Evolutionary conservation across 1,140 invertebrate species (phyloP).

Genomic region (Diploscapter pachys): DNA sequence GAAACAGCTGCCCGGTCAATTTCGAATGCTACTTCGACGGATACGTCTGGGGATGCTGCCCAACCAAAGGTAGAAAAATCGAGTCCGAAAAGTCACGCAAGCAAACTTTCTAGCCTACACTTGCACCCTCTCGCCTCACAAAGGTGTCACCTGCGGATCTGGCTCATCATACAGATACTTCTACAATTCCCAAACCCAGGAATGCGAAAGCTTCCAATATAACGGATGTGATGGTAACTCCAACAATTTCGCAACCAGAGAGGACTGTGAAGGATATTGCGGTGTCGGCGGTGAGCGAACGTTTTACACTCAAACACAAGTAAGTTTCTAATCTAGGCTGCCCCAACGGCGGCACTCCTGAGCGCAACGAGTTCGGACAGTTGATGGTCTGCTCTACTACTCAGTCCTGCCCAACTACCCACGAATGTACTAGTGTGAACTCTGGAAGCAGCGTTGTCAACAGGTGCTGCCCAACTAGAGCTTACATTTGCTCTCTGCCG

Average conservation of each 20-base stretch:
- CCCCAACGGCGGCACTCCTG: constrained; percentile 57
- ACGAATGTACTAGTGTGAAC: constrained; percentile 56
- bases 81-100: too few relatives aligned
- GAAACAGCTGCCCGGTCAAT: constrained; percentile 55
- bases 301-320: too few relatives aligned
- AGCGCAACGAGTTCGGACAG: constrained; percentile 57
- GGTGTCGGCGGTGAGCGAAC: too few relatives aligned
- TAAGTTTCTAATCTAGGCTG: constrained; percentile 37
- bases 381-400: constrained; percentile 54
- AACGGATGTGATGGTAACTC: constrained; percentile 57
- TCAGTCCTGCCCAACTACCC: constrained; percentile 49
- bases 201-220: constrained; percentile 56
- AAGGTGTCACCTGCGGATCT: constrained; percentile 56
- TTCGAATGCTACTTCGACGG: constrained; percentile 58
- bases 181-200: constrained; percentile 58
- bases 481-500: constrained; percentile 57
- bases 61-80: constrained; percentile 40
- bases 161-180: constrained; percentile 57
- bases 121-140: constrained; percentile 55
- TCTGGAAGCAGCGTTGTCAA: constrained; percentile 51
- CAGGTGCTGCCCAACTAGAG: constrained; percentile 53
- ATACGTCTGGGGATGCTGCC: constrained; percentile 58
- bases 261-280: constrained; percentile 38
- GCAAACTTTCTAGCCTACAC: constrained; percentile 41
- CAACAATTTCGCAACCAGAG: constrained; percentile 56